Percentiles rank a stretch among this genome's conserved stretches.
Evolutionary conservation across 2,888 invertebrate genomes (phyloP).

Genomic region (Eutolmus rufibarbis): DNA sequence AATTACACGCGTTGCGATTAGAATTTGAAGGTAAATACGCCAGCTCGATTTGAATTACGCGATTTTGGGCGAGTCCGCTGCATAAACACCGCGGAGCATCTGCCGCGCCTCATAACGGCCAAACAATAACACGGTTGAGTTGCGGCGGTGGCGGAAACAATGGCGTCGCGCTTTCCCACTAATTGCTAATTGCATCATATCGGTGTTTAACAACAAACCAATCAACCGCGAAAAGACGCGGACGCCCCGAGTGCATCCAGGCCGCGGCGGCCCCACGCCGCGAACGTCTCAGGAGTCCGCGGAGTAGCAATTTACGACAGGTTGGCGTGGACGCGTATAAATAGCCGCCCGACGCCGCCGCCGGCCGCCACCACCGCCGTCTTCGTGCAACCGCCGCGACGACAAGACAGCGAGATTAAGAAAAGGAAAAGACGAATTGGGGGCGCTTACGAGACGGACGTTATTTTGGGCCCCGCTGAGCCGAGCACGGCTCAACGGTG

Average conservation of each 20-base stretch:
- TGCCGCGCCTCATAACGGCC: not conserved
- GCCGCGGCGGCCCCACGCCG: not conserved
- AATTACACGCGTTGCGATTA: not conserved
- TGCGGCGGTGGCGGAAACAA: not conserved
- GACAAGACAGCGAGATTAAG: not conserved
- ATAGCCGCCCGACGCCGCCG: not conserved
- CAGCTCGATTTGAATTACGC: not conserved
- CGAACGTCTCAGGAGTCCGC: not conserved
- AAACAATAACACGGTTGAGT: slow-evolving; percentile 23
- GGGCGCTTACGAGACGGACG: not conserved
- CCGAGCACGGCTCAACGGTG: not conserved
- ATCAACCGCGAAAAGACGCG: not conserved
- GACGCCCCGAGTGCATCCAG: slow-evolving; percentile 1
- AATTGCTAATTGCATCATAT: slow-evolving; percentile 23
- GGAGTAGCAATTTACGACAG: not conserved
- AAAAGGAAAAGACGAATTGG: not conserved
- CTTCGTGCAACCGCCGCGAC: not conserved
- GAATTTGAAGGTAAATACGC: not conserved
- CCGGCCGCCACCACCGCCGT: not conserved
- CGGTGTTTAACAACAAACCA: slow-evolving; percentile 18
- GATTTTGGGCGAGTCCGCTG: not conserved
- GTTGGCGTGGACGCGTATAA: not conserved
- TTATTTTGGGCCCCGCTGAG: not conserved
- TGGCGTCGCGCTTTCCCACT: not conserved
- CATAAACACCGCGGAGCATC: slow-evolving; percentile 17